A percentile compares a stretch with the other conserved stretches of the same genome.
Conservation (phyloP, 2,797 vertebrate genomes). For the Coilia nasus region DNA sequence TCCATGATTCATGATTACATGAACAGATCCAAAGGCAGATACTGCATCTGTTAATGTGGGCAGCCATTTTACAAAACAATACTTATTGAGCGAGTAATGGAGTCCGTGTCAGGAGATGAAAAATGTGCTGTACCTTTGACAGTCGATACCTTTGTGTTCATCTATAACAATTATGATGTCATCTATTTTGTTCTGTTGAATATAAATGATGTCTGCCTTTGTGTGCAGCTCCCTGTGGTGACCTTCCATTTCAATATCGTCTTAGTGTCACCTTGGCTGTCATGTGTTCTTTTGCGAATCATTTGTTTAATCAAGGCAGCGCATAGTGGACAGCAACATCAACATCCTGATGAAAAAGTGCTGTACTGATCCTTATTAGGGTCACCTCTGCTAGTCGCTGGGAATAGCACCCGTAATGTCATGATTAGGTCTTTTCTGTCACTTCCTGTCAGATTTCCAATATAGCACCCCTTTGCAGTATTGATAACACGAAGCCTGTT, state of each 20-base stretch:
- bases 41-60: not conserved
- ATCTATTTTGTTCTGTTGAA: slow-evolving; percentile 25
- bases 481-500: not conserved
- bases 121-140: not conserved
- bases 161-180: slow-evolving; percentile 33
- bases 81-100: slow-evolving; percentile 29
- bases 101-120: slow-evolving; percentile 26
- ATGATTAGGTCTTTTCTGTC: slow-evolving; percentile 11
- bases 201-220: slow-evolving; percentile 37
- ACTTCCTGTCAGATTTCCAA: slow-evolving; percentile 12
- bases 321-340: not conserved
- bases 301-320: slow-evolving; percentile 21
- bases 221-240: slow-evolving; percentile 24
- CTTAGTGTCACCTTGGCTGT: slow-evolving; percentile 42
- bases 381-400: slow-evolving; percentile 4
- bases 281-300: slow-evolving; percentile 39
- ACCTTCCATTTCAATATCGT: slow-evolving; percentile 48
- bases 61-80: slow-evolving; percentile 13
- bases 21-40: not conserved
- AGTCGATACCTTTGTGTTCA: slow-evolving; percentile 28
- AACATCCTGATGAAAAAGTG: not conserved
- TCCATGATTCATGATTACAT: not conserved
- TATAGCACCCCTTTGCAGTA: not conserved
- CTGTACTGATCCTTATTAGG: not conserved
- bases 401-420: slow-evolving; percentile 9